phyloP scores from a whole-genome alignment of 2,113 vertebrate species.

The Gobio gobio region DNA sequence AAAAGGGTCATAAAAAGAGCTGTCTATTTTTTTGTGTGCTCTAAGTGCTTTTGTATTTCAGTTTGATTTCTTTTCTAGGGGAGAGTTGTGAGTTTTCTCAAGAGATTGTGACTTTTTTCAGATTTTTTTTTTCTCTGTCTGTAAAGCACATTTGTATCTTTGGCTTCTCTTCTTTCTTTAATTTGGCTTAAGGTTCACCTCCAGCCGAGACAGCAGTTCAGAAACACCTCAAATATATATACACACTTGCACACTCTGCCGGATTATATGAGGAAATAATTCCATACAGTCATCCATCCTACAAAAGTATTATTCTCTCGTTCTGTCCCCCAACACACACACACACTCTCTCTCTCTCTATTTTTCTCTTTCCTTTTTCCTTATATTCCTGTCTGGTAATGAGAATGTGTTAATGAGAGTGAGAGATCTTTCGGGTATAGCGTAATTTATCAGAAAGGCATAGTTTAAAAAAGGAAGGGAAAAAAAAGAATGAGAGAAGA shows the following conservation, averaged over 20 bases:
- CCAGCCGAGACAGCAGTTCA: conserved; percentile 30
- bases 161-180: conserved; percentile 39
- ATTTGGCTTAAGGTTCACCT: conserved; percentile 41
- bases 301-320: conserved; percentile 35
- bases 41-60: conserved; percentile 31
- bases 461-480: conserved; percentile 66
- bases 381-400: conserved; percentile 73
- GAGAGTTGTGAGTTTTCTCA: conserved; percentile 21
- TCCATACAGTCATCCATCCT: conserved; percentile 46
- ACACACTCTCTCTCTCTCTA: conserved; percentile 12
- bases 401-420: conserved; percentile 82
- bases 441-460: conserved; percentile 81
- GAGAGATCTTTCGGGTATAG: conserved; percentile 80
- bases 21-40: neutral
- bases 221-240: conserved; percentile 25
- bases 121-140: neutral
- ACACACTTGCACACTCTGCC: conserved; percentile 1
- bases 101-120: neutral
- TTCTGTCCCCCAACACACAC: conserved; percentile 4
- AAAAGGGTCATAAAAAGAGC: conserved; percentile 33
- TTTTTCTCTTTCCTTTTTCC: conserved; percentile 55
- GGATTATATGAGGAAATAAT: conserved; percentile 46
- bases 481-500: conserved; percentile 54
- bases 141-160: conserved; percentile 39
- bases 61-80: conserved; percentile 23